Evolutionary conservation across 2,113 vertebrate genomes (phyloP).

Genomic region (Rhinoderma darwinii): DNA sequence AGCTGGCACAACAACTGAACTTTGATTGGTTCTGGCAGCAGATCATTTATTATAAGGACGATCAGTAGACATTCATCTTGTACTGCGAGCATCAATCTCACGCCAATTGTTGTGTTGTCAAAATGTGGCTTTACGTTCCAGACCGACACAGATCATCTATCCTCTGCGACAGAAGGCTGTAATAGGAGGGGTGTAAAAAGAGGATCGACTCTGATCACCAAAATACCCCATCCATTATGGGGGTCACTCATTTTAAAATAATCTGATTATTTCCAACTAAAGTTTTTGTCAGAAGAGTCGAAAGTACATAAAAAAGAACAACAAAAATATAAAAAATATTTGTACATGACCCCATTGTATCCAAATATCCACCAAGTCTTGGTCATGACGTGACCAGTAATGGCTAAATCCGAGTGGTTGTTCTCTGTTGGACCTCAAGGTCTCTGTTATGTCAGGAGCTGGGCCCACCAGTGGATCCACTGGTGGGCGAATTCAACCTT

Average conservation of each 20-base stretch:
- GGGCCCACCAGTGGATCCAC: too few relatives aligned
- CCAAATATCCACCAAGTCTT: not conserved
- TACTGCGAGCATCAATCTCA: not conserved
- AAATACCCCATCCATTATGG: not conserved
- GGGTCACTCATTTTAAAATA: not conserved
- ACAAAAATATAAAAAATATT: too few relatives aligned
- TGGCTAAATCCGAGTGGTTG: too few relatives aligned
- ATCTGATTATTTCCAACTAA: not conserved
- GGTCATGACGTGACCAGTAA: too few relatives aligned
- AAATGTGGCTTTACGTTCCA: constrained; percentile 15
- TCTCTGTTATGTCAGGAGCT: too few relatives aligned
- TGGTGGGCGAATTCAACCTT: too few relatives aligned
- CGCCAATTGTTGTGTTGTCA: constrained; percentile 45
- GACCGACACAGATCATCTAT: constrained; percentile 12
- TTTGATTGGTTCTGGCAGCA: constrained; percentile 14
- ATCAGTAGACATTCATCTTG: constrained; percentile 34
- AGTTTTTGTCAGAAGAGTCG: not conserved
- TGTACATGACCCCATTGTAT: not conserved
- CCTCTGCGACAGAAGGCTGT: not conserved
- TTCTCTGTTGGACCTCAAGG: too few relatives aligned
- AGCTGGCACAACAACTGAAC: not conserved
- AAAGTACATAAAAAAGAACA: not conserved
- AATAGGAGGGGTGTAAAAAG: not conserved
- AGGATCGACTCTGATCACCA: not conserved
- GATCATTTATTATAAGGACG: constrained; percentile 22